phyloP scores from a whole-genome alignment of 2,113 vertebrate genomes.

The Phylloscopus trochilus region DNA sequence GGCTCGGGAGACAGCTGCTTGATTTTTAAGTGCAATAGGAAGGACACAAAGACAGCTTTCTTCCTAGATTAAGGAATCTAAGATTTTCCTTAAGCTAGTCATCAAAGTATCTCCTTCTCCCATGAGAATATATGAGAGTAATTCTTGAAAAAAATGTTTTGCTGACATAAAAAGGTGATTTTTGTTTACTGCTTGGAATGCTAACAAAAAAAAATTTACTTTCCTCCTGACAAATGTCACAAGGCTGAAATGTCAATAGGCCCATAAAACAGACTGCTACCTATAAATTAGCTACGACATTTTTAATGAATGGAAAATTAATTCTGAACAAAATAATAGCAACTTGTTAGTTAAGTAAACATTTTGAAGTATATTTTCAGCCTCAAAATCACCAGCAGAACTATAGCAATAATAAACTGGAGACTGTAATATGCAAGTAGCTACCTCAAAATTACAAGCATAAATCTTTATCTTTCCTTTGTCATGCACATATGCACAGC shows the following conservation, averaged over 20 bases:
- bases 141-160: neutral
- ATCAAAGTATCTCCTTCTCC: neutral
- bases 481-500: neutral
- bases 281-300: neutral
- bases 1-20: neutral
- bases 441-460: conserved; percentile 35
- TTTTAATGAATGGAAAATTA: conserved; percentile 15
- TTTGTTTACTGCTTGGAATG: neutral
- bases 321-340: neutral
- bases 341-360: neutral
- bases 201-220: neutral
- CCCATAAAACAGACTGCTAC: neutral
- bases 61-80: neutral
- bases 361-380: neutral
- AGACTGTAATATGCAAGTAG: neutral
- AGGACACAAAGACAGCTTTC: neutral
- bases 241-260: neutral
- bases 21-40: neutral
- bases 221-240: neutral
- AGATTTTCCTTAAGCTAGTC: neutral
- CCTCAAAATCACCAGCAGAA: neutral
- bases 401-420: neutral
- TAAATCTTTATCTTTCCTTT: neutral
- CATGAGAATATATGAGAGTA: neutral
- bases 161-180: neutral